Evolutionary conservation across 2,113 vertebrate genomes (phyloP), one percentile per base, ranked within the genome.

Genomic region (Macquaria australasica): DNA sequence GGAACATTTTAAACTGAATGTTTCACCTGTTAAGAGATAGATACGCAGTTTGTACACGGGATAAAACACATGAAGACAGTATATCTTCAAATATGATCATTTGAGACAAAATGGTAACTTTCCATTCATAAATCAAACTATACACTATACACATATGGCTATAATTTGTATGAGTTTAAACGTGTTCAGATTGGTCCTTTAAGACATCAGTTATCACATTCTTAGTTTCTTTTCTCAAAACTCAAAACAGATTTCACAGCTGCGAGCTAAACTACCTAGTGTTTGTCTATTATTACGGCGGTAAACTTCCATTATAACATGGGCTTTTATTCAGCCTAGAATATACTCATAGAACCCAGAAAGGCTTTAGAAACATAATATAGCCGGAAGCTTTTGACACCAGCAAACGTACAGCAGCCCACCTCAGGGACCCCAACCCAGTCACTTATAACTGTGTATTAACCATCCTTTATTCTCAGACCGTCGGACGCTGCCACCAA

Each of bases 401-500:
- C 41, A 50, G 50, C 58, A 72, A 82, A 67, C 25, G 1, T 55
- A 58, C 53, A 73, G 58, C 62, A 69, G 28, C 71, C 48, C 58
- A 77, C 84, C 66, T 81, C 10, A n/a, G 79, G 84, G 77, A 87
- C 73, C 73, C 71, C 51, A 43, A 71, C 53, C 74, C 83, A 80
- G 55, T 64, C 74, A 56, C 69, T 59, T 79, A 87, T 87, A 87
- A 91, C 56, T 72, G 39, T 70, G 60, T 75, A 82, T 73, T 81
- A 88, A 88, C 53, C 77, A 68, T 72, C 45, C 56, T 85, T 90
- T 93, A 80, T 91, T 78, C 81, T 89, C 77, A 86, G 79, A 81
- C 71, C 58, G 63, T 62, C 10, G 6, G 84, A 88, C 62, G 62
- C 89, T 87, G 81, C 78, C 79, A 77, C 88, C 87, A 87, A 93